Conservation (phyloP, 2,113 vertebrate species). For the Phainopepla nitens region DNA sequence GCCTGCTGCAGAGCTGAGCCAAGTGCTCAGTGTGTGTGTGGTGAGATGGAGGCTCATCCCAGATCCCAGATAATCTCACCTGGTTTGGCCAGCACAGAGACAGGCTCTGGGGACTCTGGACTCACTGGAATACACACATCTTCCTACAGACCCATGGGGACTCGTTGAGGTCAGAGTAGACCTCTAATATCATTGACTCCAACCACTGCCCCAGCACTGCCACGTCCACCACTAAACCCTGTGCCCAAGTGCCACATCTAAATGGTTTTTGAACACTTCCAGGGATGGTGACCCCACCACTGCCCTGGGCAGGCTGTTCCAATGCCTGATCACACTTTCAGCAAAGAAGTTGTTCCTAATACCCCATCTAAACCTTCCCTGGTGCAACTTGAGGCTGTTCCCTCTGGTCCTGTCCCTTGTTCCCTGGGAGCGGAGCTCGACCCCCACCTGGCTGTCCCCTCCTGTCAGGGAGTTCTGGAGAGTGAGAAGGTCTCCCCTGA, state of each 20-base stretch:
- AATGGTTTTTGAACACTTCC: background rate
- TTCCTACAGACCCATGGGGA: background rate
- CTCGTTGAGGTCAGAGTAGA: background rate
- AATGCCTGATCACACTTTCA: background rate
- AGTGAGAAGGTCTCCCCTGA: background rate
- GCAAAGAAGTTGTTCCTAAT: background rate
- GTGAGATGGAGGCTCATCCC: background rate
- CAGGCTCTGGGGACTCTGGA: background rate
- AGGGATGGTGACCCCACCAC: background rate
- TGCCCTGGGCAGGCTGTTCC: background rate
- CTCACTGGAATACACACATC: background rate
- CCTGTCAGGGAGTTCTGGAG: background rate
- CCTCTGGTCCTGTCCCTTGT: background rate
- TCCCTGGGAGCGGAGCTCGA: background rate
- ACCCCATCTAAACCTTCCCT: background rate
- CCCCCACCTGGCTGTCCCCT: background rate
- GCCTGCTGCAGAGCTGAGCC: background rate
- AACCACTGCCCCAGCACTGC: background rate
- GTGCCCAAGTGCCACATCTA: background rate
- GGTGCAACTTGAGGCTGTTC: rapidly evolving
- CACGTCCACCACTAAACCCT: background rate
- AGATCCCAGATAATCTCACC: background rate
- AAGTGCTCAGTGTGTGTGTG: background rate
- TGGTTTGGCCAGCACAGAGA: background rate
- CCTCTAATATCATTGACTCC: background rate